Evolutionary conservation across 2,888 invertebrate species (phyloP).

Genomic region (Cheiracanthium punctorium): DNA sequence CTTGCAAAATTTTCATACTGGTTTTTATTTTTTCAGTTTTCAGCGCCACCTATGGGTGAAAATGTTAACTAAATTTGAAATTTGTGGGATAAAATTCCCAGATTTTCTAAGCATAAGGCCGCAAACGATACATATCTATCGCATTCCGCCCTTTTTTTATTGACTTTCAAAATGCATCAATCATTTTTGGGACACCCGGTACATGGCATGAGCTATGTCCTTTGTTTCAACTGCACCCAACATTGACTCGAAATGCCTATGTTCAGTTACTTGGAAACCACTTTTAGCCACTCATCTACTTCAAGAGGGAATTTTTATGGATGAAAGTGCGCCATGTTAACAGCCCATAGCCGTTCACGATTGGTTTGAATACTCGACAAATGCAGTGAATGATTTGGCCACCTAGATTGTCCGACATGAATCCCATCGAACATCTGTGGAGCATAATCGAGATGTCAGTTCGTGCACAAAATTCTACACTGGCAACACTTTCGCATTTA

Average conservation of each 20-base stretch:
- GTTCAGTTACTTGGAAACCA: not conserved
- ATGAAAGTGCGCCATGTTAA: not conserved
- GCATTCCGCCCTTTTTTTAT: too few species aligned
- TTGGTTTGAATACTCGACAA: not conserved
- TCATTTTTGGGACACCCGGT: too few species aligned
- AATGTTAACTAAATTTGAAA: too few species aligned
- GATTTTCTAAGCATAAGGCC: too few species aligned
- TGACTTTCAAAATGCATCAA: too few species aligned
- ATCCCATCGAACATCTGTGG: not conserved
- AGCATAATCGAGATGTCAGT: not conserved
- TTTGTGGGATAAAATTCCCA: too few species aligned
- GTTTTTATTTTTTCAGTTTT: too few species aligned
- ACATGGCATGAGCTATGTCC: not conserved
- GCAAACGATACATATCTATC: too few species aligned
- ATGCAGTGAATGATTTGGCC: slow-evolving; percentile 2
- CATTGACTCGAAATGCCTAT: slow-evolving; percentile 2
- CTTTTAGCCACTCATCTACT: not conserved
- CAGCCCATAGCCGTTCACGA: not conserved
- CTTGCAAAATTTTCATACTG: too few species aligned
- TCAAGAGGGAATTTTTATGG: slow-evolving; percentile 6
- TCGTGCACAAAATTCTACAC: not conserved
- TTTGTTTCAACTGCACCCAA: not conserved
- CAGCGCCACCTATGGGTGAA: too few species aligned
- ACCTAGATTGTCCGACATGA: not conserved
- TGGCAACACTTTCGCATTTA: slow-evolving; percentile 21